phyloP scores from a whole-genome alignment of 2,888 invertebrate species.

The Tinea pellionella region DNA sequence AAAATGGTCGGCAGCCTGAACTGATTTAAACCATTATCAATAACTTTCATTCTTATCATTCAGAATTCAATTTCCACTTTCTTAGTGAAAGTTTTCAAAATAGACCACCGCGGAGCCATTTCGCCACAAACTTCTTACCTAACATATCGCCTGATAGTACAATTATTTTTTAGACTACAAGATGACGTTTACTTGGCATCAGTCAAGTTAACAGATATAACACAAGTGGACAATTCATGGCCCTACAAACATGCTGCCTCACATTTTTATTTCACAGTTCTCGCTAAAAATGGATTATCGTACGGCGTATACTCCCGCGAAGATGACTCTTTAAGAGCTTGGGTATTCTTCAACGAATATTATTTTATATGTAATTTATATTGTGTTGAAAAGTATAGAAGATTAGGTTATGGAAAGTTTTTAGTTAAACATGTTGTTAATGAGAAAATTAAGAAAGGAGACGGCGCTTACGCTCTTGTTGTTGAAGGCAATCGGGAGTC shows the following conservation, averaged over 20 bases:
- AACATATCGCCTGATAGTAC: neutral
- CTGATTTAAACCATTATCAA: too few relatives aligned
- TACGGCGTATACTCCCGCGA: conserved; percentile 20
- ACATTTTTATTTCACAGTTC: conserved; percentile 12
- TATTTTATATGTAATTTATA: conserved; percentile 24
- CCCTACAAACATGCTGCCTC: conserved; percentile 15
- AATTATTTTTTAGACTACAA: conserved; percentile 7
- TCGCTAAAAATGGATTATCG: conserved; percentile 13
- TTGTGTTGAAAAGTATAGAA: conserved; percentile 23
- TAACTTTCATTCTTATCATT: too few relatives aligned
- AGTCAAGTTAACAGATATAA: conserved; percentile 18
- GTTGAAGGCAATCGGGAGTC: conserved; percentile 22
- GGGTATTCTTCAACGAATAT: conserved; percentile 27
- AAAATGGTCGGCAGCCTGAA: too few relatives aligned
- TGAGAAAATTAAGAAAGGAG: conserved; percentile 21
- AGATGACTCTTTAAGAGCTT: conserved; percentile 21
- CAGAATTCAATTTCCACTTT: too few relatives aligned
- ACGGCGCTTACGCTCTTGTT: conserved; percentile 23
- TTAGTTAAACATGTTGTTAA: conserved; percentile 23
- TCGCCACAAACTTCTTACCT: too few relatives aligned
- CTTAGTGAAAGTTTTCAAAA: too few relatives aligned
- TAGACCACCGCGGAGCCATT: too few relatives aligned
- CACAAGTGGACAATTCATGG: conserved; percentile 14
- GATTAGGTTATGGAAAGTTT: conserved; percentile 23
- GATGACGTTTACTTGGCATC: conserved; percentile 17